phyloP scores from a whole-genome alignment of 2,888 invertebrate genomes.

The Microplitis manilae region DNA sequence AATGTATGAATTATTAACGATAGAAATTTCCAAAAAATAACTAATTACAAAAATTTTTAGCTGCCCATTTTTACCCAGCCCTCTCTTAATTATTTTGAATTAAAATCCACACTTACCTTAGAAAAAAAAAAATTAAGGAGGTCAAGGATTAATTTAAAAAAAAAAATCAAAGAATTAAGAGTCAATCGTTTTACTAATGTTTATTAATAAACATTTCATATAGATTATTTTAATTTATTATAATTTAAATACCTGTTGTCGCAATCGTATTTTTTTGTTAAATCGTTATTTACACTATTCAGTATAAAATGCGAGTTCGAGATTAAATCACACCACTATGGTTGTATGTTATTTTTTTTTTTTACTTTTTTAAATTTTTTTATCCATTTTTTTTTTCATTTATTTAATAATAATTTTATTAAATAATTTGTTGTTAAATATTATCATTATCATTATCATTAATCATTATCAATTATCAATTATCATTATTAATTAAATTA shows the following conservation, averaged over 20 bases:
- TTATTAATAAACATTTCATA: slow-evolving; percentile 70
- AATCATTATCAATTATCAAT: slow-evolving; percentile 4
- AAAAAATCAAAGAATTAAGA: slow-evolving; percentile 4
- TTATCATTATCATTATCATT: neutral
- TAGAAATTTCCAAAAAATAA: no score
- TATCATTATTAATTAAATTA: slow-evolving; percentile 12
- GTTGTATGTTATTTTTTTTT: slow-evolving; percentile 29
- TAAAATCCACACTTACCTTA: no score
- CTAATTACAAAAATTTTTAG: no score
- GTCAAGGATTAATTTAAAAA: neutral
- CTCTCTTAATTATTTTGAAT: no score
- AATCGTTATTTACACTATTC: slow-evolving; percentile 70
- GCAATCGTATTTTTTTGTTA: slow-evolving; percentile 60
- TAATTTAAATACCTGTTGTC: slow-evolving; percentile 67
- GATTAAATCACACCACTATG: slow-evolving; percentile 69
- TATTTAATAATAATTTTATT: neutral
- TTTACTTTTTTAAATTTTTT: slow-evolving; percentile 23
- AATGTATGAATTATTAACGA: no score
- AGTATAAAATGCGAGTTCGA: slow-evolving; percentile 71
- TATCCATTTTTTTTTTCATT: slow-evolving; percentile 25
- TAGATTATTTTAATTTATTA: slow-evolving; percentile 68
- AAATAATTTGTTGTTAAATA: neutral
- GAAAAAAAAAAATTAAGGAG: no score
- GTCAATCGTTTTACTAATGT: slow-evolving; percentile 65
- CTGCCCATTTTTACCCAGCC: no score